Evolutionary conservation across 1,140 invertebrate genomes (phyloP), one percentile per base, ranked within the genome.

Genomic region (Drosophila prosaltans): DNA sequence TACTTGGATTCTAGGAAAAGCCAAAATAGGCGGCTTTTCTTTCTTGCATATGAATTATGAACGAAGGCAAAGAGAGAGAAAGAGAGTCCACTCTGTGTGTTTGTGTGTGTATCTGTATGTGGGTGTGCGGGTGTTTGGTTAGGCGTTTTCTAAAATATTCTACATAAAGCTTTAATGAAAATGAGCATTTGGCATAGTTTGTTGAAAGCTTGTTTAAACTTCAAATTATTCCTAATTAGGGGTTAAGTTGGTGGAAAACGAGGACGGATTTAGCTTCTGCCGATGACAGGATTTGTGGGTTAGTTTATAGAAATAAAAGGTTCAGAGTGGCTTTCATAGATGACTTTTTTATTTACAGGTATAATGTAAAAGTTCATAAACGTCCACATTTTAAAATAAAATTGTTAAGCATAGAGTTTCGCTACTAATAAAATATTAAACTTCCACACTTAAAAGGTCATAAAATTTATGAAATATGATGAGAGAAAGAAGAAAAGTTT

Each of bases 31-130:
- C 63, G 7, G 54, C 41, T 58, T 60, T 57, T 45, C 2, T 8
- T 68, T 40, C 43, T 24, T 32, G 43, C 41, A n/a, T 26, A 24
- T 85, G 61, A 85, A 78, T 78, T 84, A 72, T 78, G 58, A 74
- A 69, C 43, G 71, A 65, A 73, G 40, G 45, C 45, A 48, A 8
- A 24, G 16, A 16, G 16, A 48, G 16, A 24, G 7, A 24, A n/a
- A n/a, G 16, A 48, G 16, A 24, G 7, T 48, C 11, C 4, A 16
- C 11, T 65, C 16, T 55, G 21, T 51, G 32, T 60, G 57, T 62
- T 21, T 67, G 39, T 72, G 11, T n/a, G 11, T 21, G 11, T 45
- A 16, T 11, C 32, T 30, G 40, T 62, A 32, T 21, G 36, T 30
- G 30, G n/a, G 16, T 39, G 24, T 28, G 21, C 8, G 8, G 39